Conservation (phyloP, 2,888 invertebrate genomes). For the Diarsia dahlii region DNA sequence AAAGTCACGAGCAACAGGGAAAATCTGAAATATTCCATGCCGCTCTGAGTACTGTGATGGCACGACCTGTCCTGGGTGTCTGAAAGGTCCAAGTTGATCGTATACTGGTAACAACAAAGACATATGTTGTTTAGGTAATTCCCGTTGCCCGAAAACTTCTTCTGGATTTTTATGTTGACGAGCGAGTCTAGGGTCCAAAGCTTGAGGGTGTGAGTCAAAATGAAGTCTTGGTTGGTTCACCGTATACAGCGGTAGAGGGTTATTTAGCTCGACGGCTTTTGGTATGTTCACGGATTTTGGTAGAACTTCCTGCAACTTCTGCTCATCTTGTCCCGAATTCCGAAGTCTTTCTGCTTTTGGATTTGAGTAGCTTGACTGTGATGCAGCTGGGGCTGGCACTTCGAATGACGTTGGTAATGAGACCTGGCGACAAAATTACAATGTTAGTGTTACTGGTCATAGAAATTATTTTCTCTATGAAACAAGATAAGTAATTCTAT, state of each 20-base stretch:
- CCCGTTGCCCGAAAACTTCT: conserved; percentile 1
- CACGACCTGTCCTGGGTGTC: conserved; percentile 28
- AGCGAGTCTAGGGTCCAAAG: conserved; percentile 13
- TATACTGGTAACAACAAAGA: conserved; percentile 37
- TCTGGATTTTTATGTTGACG: conserved; percentile 8
- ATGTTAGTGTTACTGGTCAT: not conserved
- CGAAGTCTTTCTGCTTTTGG: conserved; percentile 75
- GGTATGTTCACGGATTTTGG: conserved; percentile 8
- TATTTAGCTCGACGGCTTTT: conserved; percentile 8
- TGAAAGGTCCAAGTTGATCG: conserved; percentile 45
- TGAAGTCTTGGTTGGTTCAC: conserved; percentile 28
- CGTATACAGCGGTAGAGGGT: not conserved
- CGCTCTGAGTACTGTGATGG: conserved; percentile 43
- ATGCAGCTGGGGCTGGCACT: conserved; percentile 79
- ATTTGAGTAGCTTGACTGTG: conserved; percentile 73
- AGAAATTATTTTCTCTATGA: not conserved
- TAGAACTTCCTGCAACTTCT: conserved; percentile 13
- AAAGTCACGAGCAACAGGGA: conserved; percentile 10
- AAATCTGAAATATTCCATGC: conserved; percentile 19
- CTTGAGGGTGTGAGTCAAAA: conserved; percentile 29
- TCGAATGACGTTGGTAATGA: conserved; percentile 80
- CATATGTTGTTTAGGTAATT: not conserved
- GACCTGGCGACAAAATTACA: conserved; percentile 72
- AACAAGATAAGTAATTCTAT: not conserved
- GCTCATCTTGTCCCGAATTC: conserved; percentile 52